Conservation (phyloP, 2,113 vertebrate genomes). For the Macquaria ambigua region DNA sequence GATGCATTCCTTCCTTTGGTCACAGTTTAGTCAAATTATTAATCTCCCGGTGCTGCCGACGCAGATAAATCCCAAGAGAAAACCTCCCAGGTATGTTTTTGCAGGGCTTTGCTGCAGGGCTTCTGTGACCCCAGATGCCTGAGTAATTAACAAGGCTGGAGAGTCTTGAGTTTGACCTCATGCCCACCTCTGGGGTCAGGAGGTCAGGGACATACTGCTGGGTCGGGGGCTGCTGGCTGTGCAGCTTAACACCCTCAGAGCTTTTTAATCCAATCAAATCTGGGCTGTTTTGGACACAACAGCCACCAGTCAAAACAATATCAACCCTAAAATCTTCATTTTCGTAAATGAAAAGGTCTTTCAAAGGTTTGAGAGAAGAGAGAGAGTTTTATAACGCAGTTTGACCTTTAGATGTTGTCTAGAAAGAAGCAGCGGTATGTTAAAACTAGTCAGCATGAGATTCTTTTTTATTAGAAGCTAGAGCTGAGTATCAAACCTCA, state of each 20-base stretch:
- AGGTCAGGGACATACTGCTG: constrained; percentile 11
- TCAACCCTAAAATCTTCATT: neutral
- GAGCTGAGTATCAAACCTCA: neutral
- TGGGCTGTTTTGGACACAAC: neutral
- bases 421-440: neutral
- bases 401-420: neutral
- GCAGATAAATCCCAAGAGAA: constrained; percentile 16
- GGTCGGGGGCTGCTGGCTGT: neutral
- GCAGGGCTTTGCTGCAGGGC: constrained; percentile 33
- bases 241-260: constrained; percentile 2
- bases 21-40: constrained; percentile 1
- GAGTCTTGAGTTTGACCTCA: constrained; percentile 45
- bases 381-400: neutral
- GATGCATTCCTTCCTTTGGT: constrained; percentile 33
- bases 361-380: neutral
- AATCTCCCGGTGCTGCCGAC: neutral
- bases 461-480: neutral
- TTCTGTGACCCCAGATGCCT: constrained; percentile 56
- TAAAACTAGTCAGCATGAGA: neutral
- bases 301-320: neutral
- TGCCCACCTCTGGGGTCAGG: constrained; percentile 39
- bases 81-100: constrained; percentile 44
- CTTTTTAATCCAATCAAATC: constrained; percentile 9
- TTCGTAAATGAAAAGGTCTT: neutral
- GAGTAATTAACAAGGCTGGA: constrained; percentile 51